Evolutionary conservation across 2,797 vertebrate genomes (phyloP).

Genomic region (Carduelis carduelis): DNA sequence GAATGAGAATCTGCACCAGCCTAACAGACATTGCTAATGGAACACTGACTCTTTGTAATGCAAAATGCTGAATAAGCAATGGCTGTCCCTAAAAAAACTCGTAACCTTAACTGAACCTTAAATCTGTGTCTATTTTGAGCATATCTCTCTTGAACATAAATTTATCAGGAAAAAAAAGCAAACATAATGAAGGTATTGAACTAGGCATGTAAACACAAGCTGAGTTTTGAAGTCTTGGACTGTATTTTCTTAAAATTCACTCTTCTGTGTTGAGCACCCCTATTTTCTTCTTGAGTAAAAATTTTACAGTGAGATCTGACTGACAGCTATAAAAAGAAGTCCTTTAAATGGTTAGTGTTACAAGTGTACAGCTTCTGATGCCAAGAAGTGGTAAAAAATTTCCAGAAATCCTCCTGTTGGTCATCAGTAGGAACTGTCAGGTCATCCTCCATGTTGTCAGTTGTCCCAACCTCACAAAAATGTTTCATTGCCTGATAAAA

Average conservation of each 20-base stretch:
- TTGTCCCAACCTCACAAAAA: not conserved
- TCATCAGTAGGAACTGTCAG: not conserved
- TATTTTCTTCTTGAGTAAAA: not conserved
- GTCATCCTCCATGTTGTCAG: not conserved
- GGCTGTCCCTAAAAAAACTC: not conserved
- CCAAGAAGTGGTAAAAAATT: not conserved
- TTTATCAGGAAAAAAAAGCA: not conserved
- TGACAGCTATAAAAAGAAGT: not conserved
- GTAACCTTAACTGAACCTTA: not conserved
- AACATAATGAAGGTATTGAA: not conserved
- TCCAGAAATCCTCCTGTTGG: not conserved
- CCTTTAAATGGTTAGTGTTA: not conserved
- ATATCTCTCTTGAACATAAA: not conserved
- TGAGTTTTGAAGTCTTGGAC: not conserved
- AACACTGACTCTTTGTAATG: not conserved
- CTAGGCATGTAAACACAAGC: not conserved
- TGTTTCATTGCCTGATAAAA: not conserved
- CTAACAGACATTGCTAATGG: not conserved
- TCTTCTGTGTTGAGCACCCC: not conserved
- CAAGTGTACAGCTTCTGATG: not conserved
- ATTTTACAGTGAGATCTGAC: not conserved
- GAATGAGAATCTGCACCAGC: not conserved
- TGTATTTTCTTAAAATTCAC: not conserved
- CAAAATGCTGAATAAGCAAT: not conserved
- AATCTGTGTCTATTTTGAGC: not conserved